Evolutionary conservation across 2,797 vertebrate genomes (phyloP), one percentile per base, ranked within the genome.

Genomic region (Borostomias antarcticus): DNA sequence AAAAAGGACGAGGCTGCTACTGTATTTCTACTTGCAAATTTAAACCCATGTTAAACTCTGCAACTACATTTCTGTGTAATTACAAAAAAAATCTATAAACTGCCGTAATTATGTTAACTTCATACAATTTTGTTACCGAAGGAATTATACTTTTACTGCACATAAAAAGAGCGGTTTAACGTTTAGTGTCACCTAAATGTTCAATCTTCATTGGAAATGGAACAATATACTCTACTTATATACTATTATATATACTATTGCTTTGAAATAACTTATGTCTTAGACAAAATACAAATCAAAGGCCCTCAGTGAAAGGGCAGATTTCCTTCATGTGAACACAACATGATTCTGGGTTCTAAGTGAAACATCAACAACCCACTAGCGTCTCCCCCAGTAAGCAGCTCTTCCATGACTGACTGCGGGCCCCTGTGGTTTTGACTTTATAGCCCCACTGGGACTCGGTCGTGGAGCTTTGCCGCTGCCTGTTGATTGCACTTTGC

Each of bases 401-500:
- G n/a, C 28, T 43, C 72, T 48, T 63, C 53, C 45, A 21, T 19
- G 47, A 5, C 52, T 62, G 71, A 69, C 69, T 51, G 74, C 73
- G 72, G 68, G 66, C 64, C 66, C 72, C 71, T 10, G 66, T 71
- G 78, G 75, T 60, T 80, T 82, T 79, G 88, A 88, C 87, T 82
- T 73, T 69, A 89, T 40, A 61, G 82, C 82, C 85, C 89, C 80
- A 59, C 67, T 45, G 88, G 87, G 88, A 87, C 56, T 79, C 70
- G 7, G 33, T 43, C 52, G 65, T 73, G 76, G 78, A 75, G 82
- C 79, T 63, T 74, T 58, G 70, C 65, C 77, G 73, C 72, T 69
- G 86, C 73, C 84, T 88, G 87, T 77, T 88, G 85, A 86, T 87
- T 90, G 86, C 86, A 86, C 87, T 91, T 89, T 91, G 89, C 87